Base-by-base conservation (phyloP, 2,888 invertebrate genomes). In the Odontomyia ornata region DNA sequence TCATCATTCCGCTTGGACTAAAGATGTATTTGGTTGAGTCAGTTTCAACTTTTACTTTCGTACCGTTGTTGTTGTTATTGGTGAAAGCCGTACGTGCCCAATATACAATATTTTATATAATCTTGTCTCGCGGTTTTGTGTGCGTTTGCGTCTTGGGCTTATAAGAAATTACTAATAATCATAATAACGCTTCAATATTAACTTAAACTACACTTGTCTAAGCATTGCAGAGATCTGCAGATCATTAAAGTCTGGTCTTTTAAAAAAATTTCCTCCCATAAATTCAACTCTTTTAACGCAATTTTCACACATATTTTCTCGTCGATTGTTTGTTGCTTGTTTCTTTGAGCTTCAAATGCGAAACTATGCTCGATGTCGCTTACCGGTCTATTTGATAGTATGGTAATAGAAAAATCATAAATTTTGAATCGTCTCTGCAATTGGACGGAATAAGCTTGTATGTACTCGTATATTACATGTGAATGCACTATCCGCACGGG, bases 21-120 rank as follows among this genome's bases (percentile, higher is more conserved):
- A 25, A 23, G 23, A 60, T 60, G 25, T 25, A 25, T 30, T 18
- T 21, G 11, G 9, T 27, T 73, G 30, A 73, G 23, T 73, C 73
- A 57, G 57, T 36, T 73, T 36, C 57, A 57, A 73, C 73, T 73
- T 73, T 73, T 73, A 73, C 73, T 73, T 73, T 73, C 73, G 30
- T 56, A 72, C 57, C 73, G 57, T 60, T 57, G 57, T 60, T 4
- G 28, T 73, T 30, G 56, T 73, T 73, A 23, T 73, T 30, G 57
- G 73, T 73, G 73, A 73, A 73, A 73, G 73, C 57, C n/a, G 60
- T 57, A 60, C 73, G 73, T 73, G 73, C 36, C 21, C 57, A 30
- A 73, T 73, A 60, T 21, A 60, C 25, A 13, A 18, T 13, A 7
- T 3, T 73, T 73, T 73, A 57, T 73, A 73, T 73, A 73, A 73